phyloP scores from a whole-genome alignment of 1,140 invertebrate species.

The Goniozus legneri region DNA sequence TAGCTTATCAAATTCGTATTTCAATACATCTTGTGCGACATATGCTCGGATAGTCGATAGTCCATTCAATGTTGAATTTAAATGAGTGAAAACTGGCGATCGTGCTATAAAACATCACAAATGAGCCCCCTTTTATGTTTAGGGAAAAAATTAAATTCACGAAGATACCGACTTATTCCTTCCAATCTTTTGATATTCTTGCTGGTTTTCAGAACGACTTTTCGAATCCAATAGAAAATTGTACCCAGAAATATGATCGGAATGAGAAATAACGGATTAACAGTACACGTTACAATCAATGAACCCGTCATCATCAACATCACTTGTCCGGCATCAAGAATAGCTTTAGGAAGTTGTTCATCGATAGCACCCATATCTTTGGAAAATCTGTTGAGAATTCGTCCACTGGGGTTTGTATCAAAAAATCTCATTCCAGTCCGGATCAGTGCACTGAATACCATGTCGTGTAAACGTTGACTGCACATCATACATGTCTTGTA shows the following conservation, averaged over 20 bases:
- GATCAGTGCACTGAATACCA: slow-evolving; percentile 63
- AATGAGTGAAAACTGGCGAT: slow-evolving; percentile 74
- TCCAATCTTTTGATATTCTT: slow-evolving; percentile 80
- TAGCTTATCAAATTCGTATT: slow-evolving; percentile 69
- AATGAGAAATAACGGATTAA: slow-evolving; percentile 74
- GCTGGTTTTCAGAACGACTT: slow-evolving; percentile 74
- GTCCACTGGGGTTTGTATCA: slow-evolving; percentile 71
- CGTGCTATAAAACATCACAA: slow-evolving; percentile 51
- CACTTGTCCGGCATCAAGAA: slow-evolving; percentile 71
- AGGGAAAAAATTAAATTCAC: no score
- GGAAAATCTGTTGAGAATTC: slow-evolving; percentile 82
- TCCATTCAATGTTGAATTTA: slow-evolving; percentile 74
- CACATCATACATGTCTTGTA: slow-evolving; percentile 64
- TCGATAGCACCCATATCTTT: slow-evolving; percentile 82
- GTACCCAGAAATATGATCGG: slow-evolving; percentile 65
- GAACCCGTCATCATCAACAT: slow-evolving; percentile 60
- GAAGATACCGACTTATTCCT: slow-evolving; percentile 64
- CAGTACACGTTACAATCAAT: slow-evolving; percentile 65
- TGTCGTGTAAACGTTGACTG: slow-evolving; percentile 66
- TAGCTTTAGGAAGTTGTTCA: slow-evolving; percentile 71
- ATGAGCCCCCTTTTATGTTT: no score
- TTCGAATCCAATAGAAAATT: slow-evolving; percentile 66
- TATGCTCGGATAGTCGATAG: slow-evolving; percentile 77
- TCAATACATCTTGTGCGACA: slow-evolving; percentile 64
- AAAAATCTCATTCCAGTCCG: slow-evolving; percentile 70